phyloP scores from a whole-genome alignment of 2,888 invertebrate genomes.

The Oscheius sp. region DNA sequence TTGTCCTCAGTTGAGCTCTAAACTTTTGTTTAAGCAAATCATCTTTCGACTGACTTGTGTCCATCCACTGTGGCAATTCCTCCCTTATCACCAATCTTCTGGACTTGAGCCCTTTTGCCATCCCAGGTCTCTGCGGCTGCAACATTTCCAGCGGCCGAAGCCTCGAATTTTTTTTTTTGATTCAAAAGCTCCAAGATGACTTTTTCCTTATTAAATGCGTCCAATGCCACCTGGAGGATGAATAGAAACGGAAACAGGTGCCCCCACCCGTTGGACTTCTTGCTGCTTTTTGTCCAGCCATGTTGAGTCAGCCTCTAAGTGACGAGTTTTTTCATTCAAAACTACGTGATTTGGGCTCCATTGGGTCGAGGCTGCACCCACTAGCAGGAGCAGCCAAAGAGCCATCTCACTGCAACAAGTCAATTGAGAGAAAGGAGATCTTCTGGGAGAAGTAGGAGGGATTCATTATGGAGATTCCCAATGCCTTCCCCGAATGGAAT shows the following conservation, averaged over 20 bases:
- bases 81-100: constrained; percentile 68
- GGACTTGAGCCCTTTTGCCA: constrained; percentile 68
- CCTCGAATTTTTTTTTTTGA: constrained; percentile 46
- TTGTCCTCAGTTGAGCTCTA: constrained; percentile 64
- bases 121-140: constrained; percentile 68
- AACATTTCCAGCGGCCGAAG: constrained; percentile 61
- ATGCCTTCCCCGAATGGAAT: not conserved
- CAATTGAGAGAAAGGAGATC: no score
- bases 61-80: constrained; percentile 68
- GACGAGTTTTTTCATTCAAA: constrained; percentile 65
- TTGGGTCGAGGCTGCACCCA: constrained; percentile 26
- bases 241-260: not conserved
- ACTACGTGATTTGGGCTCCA: constrained; percentile 62
- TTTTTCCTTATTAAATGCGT: constrained; percentile 67
- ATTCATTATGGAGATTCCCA: not conserved
- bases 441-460: no score
- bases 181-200: constrained; percentile 65
- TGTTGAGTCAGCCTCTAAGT: constrained; percentile 67
- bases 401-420: no score
- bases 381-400: constrained; percentile 5
- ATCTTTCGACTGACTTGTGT: no score
- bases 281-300: constrained; percentile 67
- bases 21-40: constrained; percentile 2
- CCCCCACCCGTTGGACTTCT: constrained; percentile 59
- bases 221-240: constrained; percentile 61